Evolutionary conservation across 2,888 invertebrate species (phyloP), one percentile per base, ranked within the genome.

Genomic region (Subacronicta megacephala): DNA sequence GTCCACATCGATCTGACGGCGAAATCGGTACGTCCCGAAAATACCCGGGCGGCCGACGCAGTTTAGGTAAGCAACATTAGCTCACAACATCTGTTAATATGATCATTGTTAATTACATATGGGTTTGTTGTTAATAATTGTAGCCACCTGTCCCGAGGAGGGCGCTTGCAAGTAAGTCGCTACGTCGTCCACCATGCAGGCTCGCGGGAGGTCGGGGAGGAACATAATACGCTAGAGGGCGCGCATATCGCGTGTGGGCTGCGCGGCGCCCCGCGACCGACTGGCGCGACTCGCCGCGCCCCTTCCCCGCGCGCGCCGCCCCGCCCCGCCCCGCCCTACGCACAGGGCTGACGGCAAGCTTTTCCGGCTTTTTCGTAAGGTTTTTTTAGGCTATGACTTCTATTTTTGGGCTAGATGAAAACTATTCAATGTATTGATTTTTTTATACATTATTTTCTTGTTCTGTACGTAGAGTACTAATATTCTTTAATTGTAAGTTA

Each of bases 101-200:
- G 91, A 93, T 92, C 91, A 92, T 93, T 93, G 94, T 94, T 93
- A 94, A 94, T 94, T 94, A 94, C 94, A 94, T 94, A 93, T 94
- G 90, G 92, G 92, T 90, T 88, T 93, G 90, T 92, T 92, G 91
- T 92, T 92, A 92, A 92, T 92, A 90, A 90, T 89, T 91, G 90
- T 93, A 93, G 91, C 95, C 96, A 98, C 98, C 98, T 98, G 98
- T 96, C 98, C 97, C 95, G 98, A 97, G 95, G 98, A 97, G 95
- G 98, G 97, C 95, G 98, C 97, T 96, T 98, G 98, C 90, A 98
- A 96, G 96, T 98, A 98, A 93, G 97, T 97, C 94, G 98, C 97
- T 95, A 98, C 98, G 97, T 98, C 98, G 96, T 98, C 98, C 96
- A 98, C 97, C 98, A 98, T 98, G 96, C 97, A 98, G 97, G 97